phyloP scores from a whole-genome alignment of 2,888 invertebrate genomes.

The Blera fallax region DNA sequence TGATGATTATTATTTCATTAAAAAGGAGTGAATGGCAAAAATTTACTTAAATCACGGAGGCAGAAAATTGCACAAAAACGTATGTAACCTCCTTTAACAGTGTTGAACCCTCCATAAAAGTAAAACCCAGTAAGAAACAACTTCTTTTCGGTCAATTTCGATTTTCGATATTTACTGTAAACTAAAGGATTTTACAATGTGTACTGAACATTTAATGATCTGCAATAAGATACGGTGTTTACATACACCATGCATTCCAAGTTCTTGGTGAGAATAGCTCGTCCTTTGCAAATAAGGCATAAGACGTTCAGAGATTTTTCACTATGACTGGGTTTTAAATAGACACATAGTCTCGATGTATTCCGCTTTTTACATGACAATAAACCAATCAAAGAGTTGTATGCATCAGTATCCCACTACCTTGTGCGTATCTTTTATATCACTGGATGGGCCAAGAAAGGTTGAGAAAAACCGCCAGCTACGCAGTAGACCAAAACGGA shows the following conservation, averaged over 20 bases:
- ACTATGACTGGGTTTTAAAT: not conserved
- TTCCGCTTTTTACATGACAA: conserved; percentile 67
- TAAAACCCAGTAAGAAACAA: not conserved
- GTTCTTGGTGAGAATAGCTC: conserved; percentile 47
- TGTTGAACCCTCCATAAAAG: conserved; percentile 13
- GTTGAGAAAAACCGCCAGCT: conserved; percentile 62
- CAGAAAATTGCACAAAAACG: conserved; percentile 48
- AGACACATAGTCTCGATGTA: conserved; percentile 12
- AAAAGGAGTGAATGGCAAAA: conserved; percentile 34
- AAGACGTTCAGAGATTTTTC: not conserved
- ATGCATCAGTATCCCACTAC: conserved; percentile 26
- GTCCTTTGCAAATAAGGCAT: conserved; percentile 71
- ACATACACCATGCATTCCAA: conserved; percentile 10
- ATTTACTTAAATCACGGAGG: conserved; percentile 50
- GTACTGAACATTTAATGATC: conserved; percentile 59
- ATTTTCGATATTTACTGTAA: conserved; percentile 50
- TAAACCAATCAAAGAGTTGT: conserved; percentile 70
- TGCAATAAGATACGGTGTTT: conserved; percentile 39
- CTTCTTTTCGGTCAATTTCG: conserved; percentile 61
- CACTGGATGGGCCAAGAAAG: conserved; percentile 38
- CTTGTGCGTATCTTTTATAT: conserved; percentile 20
- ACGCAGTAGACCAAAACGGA: conserved; percentile 73
- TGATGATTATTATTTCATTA: conserved; percentile 4
- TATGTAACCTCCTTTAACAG: not conserved
- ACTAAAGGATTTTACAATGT: conserved; percentile 63